Evolutionary conservation across 2,113 vertebrate genomes (phyloP), one percentile per base, ranked within the genome.

Genomic region (Oostethus manadensis): DNA sequence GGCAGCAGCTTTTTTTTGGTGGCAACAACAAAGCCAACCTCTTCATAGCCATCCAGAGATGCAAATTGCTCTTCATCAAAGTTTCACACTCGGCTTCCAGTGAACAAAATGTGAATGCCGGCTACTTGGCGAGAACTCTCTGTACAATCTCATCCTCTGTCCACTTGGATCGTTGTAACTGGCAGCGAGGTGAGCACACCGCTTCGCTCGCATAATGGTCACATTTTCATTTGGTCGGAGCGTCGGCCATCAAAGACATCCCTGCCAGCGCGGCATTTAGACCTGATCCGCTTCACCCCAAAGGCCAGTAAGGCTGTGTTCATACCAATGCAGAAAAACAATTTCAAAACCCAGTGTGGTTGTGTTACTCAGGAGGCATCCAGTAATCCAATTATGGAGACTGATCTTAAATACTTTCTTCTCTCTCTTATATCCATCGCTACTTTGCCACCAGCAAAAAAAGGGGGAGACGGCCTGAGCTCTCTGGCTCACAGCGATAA

Each of bases 1-100:
- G 57, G 60, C 63, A 69, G 73, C 71, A 79, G 70, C 70, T 72
- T 79, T 84, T 79, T 84, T 84, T 77, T 60, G 54, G 71, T 77
- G 74, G 71, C 58, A 35, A 33, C 56, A 75, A 88, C 85, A 89
- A 90, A 85, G 75, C 70, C 49, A 14, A 73, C 72, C 84, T 86
- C 86, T 87, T 85, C 82, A 82, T 73, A 67, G 71, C 69, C 73
- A 72, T 83, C 87, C 86, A 84, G 82, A 88, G 80, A 88, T 88
- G 86, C 86, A 90, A 89, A 88, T 88, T 79, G 70, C 78, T 84
- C 77, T 80, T 86, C 82, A 84, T 86, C 80, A 88, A 87, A 84
- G 75, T 84, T 88, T 88, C 85, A 84, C 84, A 87, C 81, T 84
- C 68, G 56, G 78, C 78, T 86, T 84, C 70, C 77, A 78, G 75